phyloP scores from a whole-genome alignment of 2,888 invertebrate genomes.

The Rotaria magnacalcarata region DNA sequence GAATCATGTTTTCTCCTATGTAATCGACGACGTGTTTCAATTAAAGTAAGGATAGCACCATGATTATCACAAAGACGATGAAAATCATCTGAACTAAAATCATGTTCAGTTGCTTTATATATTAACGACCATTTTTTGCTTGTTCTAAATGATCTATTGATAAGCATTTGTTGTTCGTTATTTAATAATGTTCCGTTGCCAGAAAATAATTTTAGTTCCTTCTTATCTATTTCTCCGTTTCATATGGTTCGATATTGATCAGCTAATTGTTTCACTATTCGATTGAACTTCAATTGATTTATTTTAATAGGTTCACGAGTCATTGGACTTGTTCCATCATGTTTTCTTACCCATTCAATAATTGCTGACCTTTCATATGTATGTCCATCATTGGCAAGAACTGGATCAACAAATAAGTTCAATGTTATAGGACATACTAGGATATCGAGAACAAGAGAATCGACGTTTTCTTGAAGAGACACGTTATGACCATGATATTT shows the following conservation, averaged over 20 bases:
- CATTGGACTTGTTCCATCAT: neutral
- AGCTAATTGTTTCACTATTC: neutral
- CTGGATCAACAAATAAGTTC: constrained; percentile 2
- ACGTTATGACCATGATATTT: neutral
- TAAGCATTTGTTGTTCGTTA: neutral
- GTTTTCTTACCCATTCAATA: neutral
- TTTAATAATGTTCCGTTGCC: neutral
- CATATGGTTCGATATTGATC: neutral
- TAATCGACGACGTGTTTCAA: neutral
- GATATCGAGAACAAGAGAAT: neutral
- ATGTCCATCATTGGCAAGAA: neutral
- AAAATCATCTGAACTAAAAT: neutral
- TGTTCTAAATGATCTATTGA: neutral
- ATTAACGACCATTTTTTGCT: neutral
- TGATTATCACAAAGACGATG: neutral
- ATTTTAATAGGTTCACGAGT: neutral
- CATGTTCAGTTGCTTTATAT: neutral
- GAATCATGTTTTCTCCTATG: neutral
- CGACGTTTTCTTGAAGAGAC: neutral
- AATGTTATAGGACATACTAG: neutral
- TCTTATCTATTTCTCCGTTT: neutral
- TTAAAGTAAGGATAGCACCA: neutral
- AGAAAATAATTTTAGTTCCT: neutral
- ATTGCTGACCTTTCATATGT: constrained; percentile 21
- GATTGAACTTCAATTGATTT: neutral